Evolutionary conservation across 2,113 vertebrate genomes (phyloP), one percentile per base, ranked within the genome.

Genomic region (Cynocephalus volans): DNA sequence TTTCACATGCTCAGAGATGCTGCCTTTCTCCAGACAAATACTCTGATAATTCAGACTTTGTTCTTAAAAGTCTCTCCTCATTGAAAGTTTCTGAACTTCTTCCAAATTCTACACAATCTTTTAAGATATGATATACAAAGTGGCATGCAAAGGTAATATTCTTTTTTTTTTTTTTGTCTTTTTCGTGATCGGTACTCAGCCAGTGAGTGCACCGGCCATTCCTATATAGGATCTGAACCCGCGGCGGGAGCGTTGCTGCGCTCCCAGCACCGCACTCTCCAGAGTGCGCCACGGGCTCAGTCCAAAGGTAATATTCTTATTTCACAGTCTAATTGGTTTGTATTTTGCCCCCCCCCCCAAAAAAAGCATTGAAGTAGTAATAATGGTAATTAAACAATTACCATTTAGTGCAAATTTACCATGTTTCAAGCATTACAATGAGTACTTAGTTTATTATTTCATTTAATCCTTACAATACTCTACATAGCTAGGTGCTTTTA

Each of bases 231-330:
- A n/a, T n/a, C n/a, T n/a, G n/a, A n/a, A n/a, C n/a, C n/a, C n/a
- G n/a, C n/a, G n/a, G n/a, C n/a, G n/a, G n/a, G n/a, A n/a, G n/a
- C n/a, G n/a, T n/a, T n/a, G n/a, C n/a, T n/a, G n/a, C n/a, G n/a
- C n/a, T n/a, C n/a, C n/a, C n/a, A n/a, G n/a, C n/a, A n/a, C n/a
- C n/a, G n/a, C n/a, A n/a, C n/a, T n/a, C n/a, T n/a, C n/a, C n/a
- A n/a, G n/a, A n/a, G n/a, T n/a, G n/a, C n/a, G n/a, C n/a, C n/a
- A n/a, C n/a, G n/a, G n/a, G n/a, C n/a, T n/a, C n/a, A n/a, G n/a
- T n/a, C n/a, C 41, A 92, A 91, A 92, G 24, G 23, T n/a, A n/a
- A 36, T 50, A 33, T 41, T 83, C 54, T 88, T 83, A 95, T 90
- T 87, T 95, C 41, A 41, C 76, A 48, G 23, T 90, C 48, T 91